Evolutionary conservation across 2,888 invertebrate genomes (phyloP), one percentile per base, ranked within the genome.

Genomic region (Scelioninae gen. 2): DNA sequence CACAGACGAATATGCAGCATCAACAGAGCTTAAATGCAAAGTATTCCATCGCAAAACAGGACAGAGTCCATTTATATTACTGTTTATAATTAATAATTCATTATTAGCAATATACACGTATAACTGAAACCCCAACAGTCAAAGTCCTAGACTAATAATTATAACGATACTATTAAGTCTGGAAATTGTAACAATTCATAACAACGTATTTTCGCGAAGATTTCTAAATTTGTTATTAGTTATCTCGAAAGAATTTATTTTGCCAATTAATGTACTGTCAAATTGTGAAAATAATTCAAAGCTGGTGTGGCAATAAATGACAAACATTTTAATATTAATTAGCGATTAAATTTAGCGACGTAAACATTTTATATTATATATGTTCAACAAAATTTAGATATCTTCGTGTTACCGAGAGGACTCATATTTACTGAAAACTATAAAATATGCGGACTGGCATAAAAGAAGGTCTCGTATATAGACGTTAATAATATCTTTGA

Each of bases 31-130:
- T 81, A 79, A 78, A 41, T 69, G 78, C 79, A 81, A 78, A 78
- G 79, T 81, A 82, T 82, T 82, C 80, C 81, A 81, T 81, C 80
- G 81, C 80, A 80, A 76, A 77, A 80, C 74, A 80, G 80, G 78
- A 81, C 78, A 81, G 76, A 25, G 81, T 82, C 82, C 81, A 81
- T 82, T 82, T 80, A 81, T 78, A 74, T 74, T 67, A 74, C 60
- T 60, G 74, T 70, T 70, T 74, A 61, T 67, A 70, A 74, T 70
- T 55, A 70, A 65, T 55, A 70, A 68, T 63, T 64, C 57, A 74
- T 70, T 45, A 70, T 74, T 74, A 74, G 70, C 61, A 46, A 50
- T 67, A 52, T 53, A 65, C 41, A 61, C 52, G 28, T 73, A 39
- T 70, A 70, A 70, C 63, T 63, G 43, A 67, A 70, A 55, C 61